Percentiles rank a stretch among this genome's conserved stretches.
phyloP scores from a whole-genome alignment of 2,797 vertebrate genomes.

The Prionace glauca region DNA sequence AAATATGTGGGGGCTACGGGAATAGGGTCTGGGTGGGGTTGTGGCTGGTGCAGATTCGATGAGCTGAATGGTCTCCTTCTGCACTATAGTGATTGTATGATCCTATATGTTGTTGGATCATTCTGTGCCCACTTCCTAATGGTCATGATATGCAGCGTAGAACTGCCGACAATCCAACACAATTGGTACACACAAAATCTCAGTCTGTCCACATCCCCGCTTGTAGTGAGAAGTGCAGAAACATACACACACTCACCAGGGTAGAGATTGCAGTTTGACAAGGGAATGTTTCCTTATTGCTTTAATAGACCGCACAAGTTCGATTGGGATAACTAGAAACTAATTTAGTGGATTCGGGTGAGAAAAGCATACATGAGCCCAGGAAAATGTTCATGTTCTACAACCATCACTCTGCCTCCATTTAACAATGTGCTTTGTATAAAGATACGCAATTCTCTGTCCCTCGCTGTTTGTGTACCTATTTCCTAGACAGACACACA shows the following conservation, averaged over 20 bases:
- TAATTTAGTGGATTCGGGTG: not conserved
- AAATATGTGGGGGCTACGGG: no score
- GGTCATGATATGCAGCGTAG: not conserved
- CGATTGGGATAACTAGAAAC: not conserved
- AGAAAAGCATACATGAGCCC: not conserved
- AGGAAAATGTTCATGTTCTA: not conserved
- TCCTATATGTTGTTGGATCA: not conserved
- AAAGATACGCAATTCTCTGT: not conserved
- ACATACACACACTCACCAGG: not conserved
- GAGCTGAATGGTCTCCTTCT: no score
- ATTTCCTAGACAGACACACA: not conserved
- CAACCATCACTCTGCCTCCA: not conserved
- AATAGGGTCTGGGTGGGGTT: no score
- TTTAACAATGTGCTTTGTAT: not conserved
- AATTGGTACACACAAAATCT: not conserved
- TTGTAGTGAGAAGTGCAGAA: not conserved
- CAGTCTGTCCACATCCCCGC: not conserved
- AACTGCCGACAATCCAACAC: not conserved
- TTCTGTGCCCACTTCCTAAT: not conserved
- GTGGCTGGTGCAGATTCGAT: no score
- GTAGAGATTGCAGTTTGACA: not conserved
- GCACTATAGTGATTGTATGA: no score
- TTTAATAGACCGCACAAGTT: not conserved
- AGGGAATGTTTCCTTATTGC: not conserved
- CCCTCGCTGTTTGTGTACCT: not conserved